Evolutionary conservation across 2,888 invertebrate species (phyloP).

Genomic region (Lysandra bellargus): DNA sequence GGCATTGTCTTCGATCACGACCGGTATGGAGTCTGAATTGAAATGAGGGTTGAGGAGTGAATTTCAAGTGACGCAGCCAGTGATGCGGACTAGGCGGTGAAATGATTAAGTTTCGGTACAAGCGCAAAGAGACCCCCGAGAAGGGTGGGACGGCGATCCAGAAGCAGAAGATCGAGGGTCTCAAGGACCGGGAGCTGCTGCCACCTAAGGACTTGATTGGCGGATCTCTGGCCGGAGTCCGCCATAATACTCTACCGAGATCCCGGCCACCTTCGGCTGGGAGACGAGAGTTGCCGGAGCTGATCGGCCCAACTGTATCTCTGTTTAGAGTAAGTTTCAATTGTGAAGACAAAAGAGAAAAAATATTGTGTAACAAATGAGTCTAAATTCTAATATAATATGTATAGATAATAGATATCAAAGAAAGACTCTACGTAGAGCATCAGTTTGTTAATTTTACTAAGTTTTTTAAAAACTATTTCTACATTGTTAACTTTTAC

Average conservation of each 20-base stretch:
- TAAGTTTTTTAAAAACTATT: neutral
- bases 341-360: neutral
- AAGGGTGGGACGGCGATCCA: constrained; percentile 65
- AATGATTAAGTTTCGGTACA: constrained; percentile 85
- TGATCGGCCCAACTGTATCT: constrained; percentile 61
- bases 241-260: constrained; percentile 72
- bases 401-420: neutral
- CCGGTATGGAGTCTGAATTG: constrained; percentile 58
- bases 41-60: constrained; percentile 44
- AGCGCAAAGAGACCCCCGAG: constrained; percentile 79
- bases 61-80: constrained; percentile 43
- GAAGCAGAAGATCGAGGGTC: constrained; percentile 74
- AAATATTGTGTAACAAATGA: neutral
- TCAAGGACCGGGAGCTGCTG: constrained; percentile 67
- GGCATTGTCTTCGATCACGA: constrained; percentile 63
- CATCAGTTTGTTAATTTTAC: neutral
- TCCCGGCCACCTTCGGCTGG: constrained; percentile 60
- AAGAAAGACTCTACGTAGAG: neutral
- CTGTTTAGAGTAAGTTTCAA: constrained; percentile 71
- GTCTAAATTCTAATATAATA: too few relatives aligned
- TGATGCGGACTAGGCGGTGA: constrained; percentile 63
- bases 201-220: constrained; percentile 71
- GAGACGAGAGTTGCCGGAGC: constrained; percentile 53
- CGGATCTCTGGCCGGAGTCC: constrained; percentile 65
- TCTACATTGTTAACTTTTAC: neutral